Evolutionary conservation across 2,888 invertebrate species (phyloP).

Genomic region (Lapara coniferarum): DNA sequence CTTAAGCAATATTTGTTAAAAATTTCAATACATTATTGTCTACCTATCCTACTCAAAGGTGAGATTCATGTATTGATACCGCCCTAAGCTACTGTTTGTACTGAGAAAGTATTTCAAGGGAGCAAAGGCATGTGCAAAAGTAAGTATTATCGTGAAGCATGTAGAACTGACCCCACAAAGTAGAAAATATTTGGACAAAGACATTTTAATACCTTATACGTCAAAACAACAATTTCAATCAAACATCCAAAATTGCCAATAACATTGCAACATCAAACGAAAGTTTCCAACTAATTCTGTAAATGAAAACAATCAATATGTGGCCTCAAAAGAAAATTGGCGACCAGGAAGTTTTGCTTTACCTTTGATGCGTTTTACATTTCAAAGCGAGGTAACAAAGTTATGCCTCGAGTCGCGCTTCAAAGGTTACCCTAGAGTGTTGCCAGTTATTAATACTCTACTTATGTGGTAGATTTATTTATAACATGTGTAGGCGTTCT

Average conservation of each 20-base stretch:
- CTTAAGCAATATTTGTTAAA: no score
- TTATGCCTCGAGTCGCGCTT: slow-evolving; percentile 1
- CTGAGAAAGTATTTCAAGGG: no score
- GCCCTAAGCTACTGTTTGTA: no score
- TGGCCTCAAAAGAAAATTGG: background rate
- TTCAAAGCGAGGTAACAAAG: slow-evolving; percentile 5
- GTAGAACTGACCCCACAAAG: no score
- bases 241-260: background rate
- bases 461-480: slow-evolving; percentile 3
- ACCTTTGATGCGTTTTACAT: background rate
- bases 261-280: slow-evolving; percentile 2
- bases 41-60: no score
- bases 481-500: background rate
- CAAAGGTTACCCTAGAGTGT: background rate
- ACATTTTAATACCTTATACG: background rate
- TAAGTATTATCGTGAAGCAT: no score
- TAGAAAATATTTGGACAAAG: no score
- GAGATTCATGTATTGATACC: no score
- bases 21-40: no score
- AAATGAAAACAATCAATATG: background rate
- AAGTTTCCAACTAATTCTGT: slow-evolving; percentile 2
- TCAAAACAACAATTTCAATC: background rate
- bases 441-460: slow-evolving; percentile 6
- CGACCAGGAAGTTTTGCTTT: background rate
- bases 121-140: no score